These are phyloP conservation scores for Chironomus riparius DNA, from an alignment of 2,888 invertebrate genomes.

Conservation along the genomic window DNA sequence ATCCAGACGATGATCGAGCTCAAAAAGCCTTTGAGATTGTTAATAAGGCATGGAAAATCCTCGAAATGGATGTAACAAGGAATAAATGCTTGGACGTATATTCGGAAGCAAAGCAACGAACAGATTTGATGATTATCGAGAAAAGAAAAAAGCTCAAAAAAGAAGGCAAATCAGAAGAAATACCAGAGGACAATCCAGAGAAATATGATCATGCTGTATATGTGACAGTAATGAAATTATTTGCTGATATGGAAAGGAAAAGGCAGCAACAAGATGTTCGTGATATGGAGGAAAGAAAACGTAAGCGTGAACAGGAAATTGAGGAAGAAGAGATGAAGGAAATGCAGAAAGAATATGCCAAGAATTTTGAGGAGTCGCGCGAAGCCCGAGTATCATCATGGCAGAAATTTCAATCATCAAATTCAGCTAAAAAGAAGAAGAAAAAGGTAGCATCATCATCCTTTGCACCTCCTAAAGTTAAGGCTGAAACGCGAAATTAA, in stretches of 20 bases:
- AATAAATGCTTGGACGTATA: constrained; percentile 93
- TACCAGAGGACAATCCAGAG: constrained; percentile 79
- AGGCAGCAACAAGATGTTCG: constrained; percentile 77
- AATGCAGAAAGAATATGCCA: constrained; percentile 92
- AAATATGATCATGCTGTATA: constrained; percentile 89
- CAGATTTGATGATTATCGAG: constrained; percentile 81
- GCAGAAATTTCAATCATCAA: constrained; percentile 76
- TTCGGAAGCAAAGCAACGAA: constrained; percentile 91
- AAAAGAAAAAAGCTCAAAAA: constrained; percentile 91
- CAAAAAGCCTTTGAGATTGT: constrained; percentile 89
- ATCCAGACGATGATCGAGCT: constrained; percentile 92
- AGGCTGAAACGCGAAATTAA: constrained; percentile 77
- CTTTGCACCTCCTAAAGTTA: constrained; percentile 87
- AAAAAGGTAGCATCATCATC: constrained; percentile 65
- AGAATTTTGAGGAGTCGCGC: constrained; percentile 95
- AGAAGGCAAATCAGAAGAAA: constrained; percentile 63
- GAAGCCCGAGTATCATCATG: constrained; percentile 88
- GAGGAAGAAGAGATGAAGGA: constrained; percentile 85
- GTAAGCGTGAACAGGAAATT: constrained; percentile 88
- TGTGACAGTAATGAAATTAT: constrained; percentile 97
- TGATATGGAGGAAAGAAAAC: constrained; percentile 86
- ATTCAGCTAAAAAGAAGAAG: constrained; percentile 51
- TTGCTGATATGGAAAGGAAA: constrained; percentile 71
- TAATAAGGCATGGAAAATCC: constrained; percentile 88
- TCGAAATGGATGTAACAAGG: constrained; percentile 90